These are phyloP conservation scores for Thalassoma bifasciatum DNA, from an alignment of 2,113 vertebrate genomes.

Conservation along the genomic window DNA sequence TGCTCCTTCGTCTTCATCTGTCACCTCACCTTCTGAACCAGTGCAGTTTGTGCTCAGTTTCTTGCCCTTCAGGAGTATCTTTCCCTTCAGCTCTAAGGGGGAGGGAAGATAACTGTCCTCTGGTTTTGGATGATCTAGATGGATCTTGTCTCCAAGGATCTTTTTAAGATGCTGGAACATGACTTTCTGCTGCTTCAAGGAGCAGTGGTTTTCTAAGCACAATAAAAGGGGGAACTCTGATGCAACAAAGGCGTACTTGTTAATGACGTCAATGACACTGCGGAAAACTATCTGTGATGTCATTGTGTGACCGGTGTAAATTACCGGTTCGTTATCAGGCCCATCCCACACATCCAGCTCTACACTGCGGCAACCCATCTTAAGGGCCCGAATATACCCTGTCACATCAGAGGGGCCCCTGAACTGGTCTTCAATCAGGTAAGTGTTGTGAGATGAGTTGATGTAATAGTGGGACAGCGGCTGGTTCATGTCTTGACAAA, in stretches of 20 bases:
- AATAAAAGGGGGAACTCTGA: slow-evolving; percentile 95
- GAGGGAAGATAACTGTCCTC: slow-evolving; percentile 95
- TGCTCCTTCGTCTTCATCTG: slow-evolving; percentile 96
- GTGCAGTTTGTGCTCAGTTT: slow-evolving; percentile 89
- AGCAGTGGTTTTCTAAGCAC: slow-evolving; percentile 98
- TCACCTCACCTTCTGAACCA: slow-evolving; percentile 93
- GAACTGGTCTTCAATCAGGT: slow-evolving; percentile 98
- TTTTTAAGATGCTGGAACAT: slow-evolving; percentile 98
- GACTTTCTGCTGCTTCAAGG: slow-evolving; percentile 94
- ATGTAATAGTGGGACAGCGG: slow-evolving; percentile 98
- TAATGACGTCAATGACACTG: slow-evolving; percentile 93
- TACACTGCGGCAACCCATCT: slow-evolving; percentile 97
- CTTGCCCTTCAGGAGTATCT: slow-evolving; percentile 95
- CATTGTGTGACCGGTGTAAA: slow-evolving; percentile 98
- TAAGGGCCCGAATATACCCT: slow-evolving; percentile 96
- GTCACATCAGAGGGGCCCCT: slow-evolving; percentile 98
- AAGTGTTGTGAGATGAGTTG: slow-evolving; percentile 97
- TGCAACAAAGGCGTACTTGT: slow-evolving; percentile 96
- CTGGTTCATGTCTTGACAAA: slow-evolving; percentile 98
- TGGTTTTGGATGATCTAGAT: slow-evolving; percentile 85
- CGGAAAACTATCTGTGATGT: slow-evolving; percentile 97
- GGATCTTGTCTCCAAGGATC: slow-evolving; percentile 92
- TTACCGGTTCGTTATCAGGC: slow-evolving; percentile 95
- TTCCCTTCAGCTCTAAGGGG: slow-evolving; percentile 89
- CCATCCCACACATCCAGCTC: slow-evolving; percentile 98